phyloP scores from a whole-genome alignment of 2,797 vertebrate genomes.

The Anguilla anguilla region DNA sequence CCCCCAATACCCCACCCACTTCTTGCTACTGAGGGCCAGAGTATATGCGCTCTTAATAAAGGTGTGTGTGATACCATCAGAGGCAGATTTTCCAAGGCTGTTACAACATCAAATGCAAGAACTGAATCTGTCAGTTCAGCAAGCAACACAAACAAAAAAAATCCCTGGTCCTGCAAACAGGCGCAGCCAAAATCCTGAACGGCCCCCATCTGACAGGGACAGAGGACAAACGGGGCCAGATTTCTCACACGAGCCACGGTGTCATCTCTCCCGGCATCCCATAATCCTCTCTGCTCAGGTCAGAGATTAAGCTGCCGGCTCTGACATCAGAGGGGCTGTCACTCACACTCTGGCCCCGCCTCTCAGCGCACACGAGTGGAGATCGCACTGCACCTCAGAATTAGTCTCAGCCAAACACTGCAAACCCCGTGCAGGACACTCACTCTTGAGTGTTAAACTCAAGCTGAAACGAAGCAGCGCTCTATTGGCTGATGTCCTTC shows the following conservation, averaged over 20 bases:
- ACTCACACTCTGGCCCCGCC: slow-evolving; percentile 53
- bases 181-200: background rate
- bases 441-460: background rate
- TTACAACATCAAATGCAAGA: background rate
- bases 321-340: slow-evolving; percentile 64
- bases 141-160: background rate
- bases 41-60: background rate
- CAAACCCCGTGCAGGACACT: background rate
- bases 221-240: background rate
- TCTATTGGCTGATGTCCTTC: background rate
- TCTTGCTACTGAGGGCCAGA: background rate
- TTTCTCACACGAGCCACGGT: slow-evolving; percentile 47
- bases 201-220: background rate
- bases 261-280: slow-evolving; percentile 50
- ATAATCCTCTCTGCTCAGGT: slow-evolving; percentile 65
- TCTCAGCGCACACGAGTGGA: background rate
- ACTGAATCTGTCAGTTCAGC: background rate
- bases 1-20: background rate
- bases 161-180: too few relatives aligned
- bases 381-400: background rate
- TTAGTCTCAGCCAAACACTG: background rate
- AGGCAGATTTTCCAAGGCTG: background rate
- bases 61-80: background rate
- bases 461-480: background rate
- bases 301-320: slow-evolving; percentile 70